Conservation (phyloP, 2,888 invertebrate species). For the Nomada ferruginata region DNA sequence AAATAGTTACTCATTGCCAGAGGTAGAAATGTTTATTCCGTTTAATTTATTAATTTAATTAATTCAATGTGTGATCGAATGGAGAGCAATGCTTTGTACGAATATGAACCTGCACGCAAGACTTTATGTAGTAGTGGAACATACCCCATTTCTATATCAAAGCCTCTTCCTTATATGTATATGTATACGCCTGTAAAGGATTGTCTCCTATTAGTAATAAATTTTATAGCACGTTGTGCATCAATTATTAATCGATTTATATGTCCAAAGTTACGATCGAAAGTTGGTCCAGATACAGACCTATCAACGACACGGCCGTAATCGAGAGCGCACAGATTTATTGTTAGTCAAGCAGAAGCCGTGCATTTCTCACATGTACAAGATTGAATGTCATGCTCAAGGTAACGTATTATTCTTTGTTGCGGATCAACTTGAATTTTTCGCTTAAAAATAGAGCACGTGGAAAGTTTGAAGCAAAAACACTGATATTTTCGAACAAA, state of each 20-base stretch:
- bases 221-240: too few relatives aligned
- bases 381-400: conserved; percentile 59
- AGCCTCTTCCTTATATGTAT: too few relatives aligned
- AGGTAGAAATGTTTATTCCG: too few relatives aligned
- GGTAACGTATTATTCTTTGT: conserved; percentile 45
- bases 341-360: conserved; percentile 50
- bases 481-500: background rate
- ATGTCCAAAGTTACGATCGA: background rate
- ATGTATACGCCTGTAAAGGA: too few relatives aligned
- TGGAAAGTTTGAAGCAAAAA: background rate
- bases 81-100: too few relatives aligned
- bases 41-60: too few relatives aligned
- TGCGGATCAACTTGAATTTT: background rate
- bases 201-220: too few relatives aligned
- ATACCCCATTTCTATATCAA: too few relatives aligned
- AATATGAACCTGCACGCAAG: too few relatives aligned
- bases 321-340: conserved; percentile 37
- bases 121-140: too few relatives aligned
- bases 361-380: conserved; percentile 30
- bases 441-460: background rate
- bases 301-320: conserved; percentile 3
- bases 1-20: too few relatives aligned
- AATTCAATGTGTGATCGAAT: too few relatives aligned
- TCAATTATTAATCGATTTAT: background rate
- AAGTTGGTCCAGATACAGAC: conserved; percentile 1